These are phyloP conservation scores for Andricus quercusramuli DNA, from an alignment of 2,888 invertebrate species.

Conservation along the genomic window DNA sequence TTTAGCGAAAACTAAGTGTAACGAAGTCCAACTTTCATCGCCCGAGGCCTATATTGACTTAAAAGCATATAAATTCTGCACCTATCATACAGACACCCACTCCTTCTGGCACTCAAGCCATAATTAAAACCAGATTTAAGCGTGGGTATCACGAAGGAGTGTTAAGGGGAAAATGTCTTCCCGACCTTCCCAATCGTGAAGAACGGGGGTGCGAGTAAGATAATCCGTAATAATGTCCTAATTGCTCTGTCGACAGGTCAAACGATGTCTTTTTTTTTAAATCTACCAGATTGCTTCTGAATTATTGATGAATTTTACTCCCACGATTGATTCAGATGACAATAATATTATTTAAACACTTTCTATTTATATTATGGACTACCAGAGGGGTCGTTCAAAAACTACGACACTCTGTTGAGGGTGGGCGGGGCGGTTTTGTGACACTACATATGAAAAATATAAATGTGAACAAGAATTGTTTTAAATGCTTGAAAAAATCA, in stretches of 20 bases:
- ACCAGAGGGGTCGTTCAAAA: no score
- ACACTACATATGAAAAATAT: no score
- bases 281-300: conserved; percentile 42
- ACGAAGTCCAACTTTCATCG: conserved; percentile 36
- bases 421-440: no score
- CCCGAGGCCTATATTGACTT: neutral
- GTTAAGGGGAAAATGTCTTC: conserved; percentile 3
- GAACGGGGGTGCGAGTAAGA: conserved; percentile 56
- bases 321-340: neutral
- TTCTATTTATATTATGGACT: no score
- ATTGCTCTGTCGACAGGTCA: conserved; percentile 55
- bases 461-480: no score
- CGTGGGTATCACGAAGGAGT: neutral
- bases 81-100: neutral
- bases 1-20: conserved; percentile 24
- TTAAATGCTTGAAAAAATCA: no score
- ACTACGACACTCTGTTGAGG: no score
- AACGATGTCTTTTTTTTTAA: conserved; percentile 46
- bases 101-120: conserved; percentile 26
- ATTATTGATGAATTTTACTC: conserved; percentile 10
- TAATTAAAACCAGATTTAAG: conserved; percentile 51
- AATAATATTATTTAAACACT: neutral
- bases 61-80: conserved; percentile 8
- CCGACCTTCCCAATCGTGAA: conserved; percentile 33
- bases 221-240: conserved; percentile 64